Conservation (phyloP, 2,113 vertebrate genomes). For the Syngnathoides biaculeatus region DNA sequence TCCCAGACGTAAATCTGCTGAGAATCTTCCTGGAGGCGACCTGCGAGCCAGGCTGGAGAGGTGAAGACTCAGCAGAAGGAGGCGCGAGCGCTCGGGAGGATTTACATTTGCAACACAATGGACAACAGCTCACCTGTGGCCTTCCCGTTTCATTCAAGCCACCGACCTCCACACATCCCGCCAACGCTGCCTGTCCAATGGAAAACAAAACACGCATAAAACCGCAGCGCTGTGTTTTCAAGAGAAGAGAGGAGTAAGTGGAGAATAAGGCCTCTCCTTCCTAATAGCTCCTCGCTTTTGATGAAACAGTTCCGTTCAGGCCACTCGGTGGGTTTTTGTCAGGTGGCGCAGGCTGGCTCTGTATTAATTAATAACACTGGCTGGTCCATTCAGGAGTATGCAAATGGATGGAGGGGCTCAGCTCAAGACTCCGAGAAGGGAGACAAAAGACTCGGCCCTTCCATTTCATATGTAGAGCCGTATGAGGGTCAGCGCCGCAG, state of each 20-base stretch:
- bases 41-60: conserved; percentile 43
- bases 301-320: conserved; percentile 74
- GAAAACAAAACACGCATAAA: conserved; percentile 53
- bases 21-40: conserved; percentile 48
- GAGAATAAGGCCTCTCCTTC: conserved; percentile 56
- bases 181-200: conserved; percentile 15
- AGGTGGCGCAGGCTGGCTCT: conserved; percentile 66
- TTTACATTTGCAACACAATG: conserved; percentile 54
- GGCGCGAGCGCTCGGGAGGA: conserved; percentile 47
- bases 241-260: conserved; percentile 42
- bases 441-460: conserved; percentile 72
- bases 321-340: conserved; percentile 71
- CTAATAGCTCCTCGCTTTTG: conserved; percentile 71
- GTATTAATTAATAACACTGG: conserved; percentile 78
- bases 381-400: conserved; percentile 71
- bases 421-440: conserved; percentile 66
- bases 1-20: conserved; percentile 59
- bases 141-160: conserved; percentile 36
- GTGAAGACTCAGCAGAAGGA: conserved; percentile 36
- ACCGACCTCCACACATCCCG: conserved; percentile 27
- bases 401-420: conserved; percentile 65
- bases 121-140: conserved; percentile 54
- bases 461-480: conserved; percentile 75
- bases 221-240: conserved; percentile 50
- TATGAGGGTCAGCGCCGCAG: conserved; percentile 67